phyloP scores from a whole-genome alignment of 1,140 invertebrate species.

The Drosophila jambulina region DNA sequence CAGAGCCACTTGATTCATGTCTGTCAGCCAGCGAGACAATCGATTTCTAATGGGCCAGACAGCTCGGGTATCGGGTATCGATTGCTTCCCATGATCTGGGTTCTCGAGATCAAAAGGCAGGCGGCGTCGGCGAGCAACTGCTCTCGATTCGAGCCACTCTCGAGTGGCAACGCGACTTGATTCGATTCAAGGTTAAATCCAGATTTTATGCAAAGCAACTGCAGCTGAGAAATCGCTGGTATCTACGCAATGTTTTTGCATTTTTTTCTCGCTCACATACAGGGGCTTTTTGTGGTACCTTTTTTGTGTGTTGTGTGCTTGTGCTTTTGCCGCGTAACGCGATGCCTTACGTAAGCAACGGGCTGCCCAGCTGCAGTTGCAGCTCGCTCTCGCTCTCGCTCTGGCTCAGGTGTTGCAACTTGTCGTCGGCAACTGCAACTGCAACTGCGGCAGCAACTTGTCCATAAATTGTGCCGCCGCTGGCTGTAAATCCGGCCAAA shows the following conservation, averaged over 20 bases:
- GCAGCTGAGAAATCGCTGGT: conserved; percentile 43
- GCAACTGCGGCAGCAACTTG: conserved; percentile 34
- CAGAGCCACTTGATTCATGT: conserved; percentile 25
- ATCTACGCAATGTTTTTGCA: conserved; percentile 52
- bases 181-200: conserved; percentile 48
- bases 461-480: conserved; percentile 55
- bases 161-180: conserved; percentile 9
- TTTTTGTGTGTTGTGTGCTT: conserved; percentile 18
- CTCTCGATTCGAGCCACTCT: conserved; percentile 14
- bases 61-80: conserved; percentile 24
- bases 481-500: conserved; percentile 64
- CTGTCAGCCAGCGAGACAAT: conserved; percentile 19
- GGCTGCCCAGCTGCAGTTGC: conserved; percentile 61
- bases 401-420: conserved; percentile 65
- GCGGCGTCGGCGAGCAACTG: conserved; percentile 6
- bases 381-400: conserved; percentile 33
- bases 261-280: conserved; percentile 10
- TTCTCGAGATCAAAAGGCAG: conserved; percentile 14
- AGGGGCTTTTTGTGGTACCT: neutral
- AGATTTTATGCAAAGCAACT: conserved; percentile 49
- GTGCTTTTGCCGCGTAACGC: conserved; percentile 56
- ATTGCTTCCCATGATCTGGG: conserved; percentile 20
- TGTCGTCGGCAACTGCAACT: conserved; percentile 48
- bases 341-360: conserved; percentile 67
- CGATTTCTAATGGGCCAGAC: conserved; percentile 24